Evolutionary conservation across 2,888 invertebrate species (phyloP).

Genomic region (Chalcis sispes): DNA sequence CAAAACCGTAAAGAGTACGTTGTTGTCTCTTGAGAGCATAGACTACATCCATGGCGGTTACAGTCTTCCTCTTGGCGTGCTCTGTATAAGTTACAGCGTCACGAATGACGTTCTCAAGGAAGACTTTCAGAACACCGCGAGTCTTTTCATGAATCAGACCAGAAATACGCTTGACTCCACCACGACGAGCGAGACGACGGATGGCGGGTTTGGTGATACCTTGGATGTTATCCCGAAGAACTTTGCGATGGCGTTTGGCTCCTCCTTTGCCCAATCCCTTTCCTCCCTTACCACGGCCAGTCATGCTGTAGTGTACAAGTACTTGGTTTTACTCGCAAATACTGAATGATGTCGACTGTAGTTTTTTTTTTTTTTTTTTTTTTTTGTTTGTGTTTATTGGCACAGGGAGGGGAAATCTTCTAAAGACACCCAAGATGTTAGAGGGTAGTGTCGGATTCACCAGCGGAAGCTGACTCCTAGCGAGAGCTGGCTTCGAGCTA

Average conservation of each 20-base stretch:
- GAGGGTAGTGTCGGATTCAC: too few species aligned
- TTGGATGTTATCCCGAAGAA: background rate
- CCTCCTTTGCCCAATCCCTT: slow-evolving; percentile 3
- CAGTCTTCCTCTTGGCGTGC: background rate
- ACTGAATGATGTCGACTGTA: too few species aligned
- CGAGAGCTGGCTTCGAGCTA: too few species aligned
- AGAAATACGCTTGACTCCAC: background rate
- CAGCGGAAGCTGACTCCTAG: too few species aligned
- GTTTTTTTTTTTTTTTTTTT: too few species aligned
- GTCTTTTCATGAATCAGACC: background rate
- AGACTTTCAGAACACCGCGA: background rate
- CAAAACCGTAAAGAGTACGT: background rate
- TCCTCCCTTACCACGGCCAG: background rate
- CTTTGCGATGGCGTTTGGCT: slow-evolving; percentile 2
- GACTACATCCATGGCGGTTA: background rate
- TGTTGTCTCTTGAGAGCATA: background rate
- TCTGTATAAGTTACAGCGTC: background rate
- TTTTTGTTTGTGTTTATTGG: too few species aligned
- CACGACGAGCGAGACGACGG: background rate
- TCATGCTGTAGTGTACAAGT: too few species aligned
- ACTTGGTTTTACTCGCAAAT: too few species aligned
- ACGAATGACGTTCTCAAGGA: background rate
- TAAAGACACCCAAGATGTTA: too few species aligned
- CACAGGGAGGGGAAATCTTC: too few species aligned
- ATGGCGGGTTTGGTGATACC: background rate